phyloP scores from a whole-genome alignment of 2,113 vertebrate species.

The Crotalus helleri region DNA sequence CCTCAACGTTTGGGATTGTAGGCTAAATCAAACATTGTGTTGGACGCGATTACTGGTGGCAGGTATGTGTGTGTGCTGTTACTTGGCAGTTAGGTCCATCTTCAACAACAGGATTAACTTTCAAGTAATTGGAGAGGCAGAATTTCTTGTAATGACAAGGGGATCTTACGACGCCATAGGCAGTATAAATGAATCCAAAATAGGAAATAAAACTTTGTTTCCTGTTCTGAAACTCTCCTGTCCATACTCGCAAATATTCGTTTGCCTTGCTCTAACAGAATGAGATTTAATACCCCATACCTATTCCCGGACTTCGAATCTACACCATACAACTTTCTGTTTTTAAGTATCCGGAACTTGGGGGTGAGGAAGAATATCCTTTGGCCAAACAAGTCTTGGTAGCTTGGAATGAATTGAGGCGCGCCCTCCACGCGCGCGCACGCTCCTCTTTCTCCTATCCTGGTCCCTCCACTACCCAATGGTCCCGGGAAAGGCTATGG shows the following conservation, averaged over 20 bases:
- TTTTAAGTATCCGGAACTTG: background rate
- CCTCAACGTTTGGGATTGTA: background rate
- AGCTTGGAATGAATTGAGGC: constrained; percentile 67
- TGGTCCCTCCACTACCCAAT: constrained; percentile 59
- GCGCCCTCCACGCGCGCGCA: background rate
- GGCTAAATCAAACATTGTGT: no score
- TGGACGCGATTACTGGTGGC: background rate
- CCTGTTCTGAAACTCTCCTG: no score
- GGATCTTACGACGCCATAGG: no score
- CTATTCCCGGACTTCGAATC: background rate
- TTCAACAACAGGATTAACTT: background rate
- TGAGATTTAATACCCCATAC: background rate
- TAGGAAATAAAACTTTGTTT: background rate
- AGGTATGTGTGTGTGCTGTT: background rate
- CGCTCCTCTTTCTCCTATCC: constrained; percentile 5
- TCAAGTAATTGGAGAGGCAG: background rate
- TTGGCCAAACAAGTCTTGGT: constrained; percentile 65
- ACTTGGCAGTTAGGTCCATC: background rate
- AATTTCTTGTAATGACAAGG: background rate
- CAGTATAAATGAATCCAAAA: background rate
- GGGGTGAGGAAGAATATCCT: constrained; percentile 68
- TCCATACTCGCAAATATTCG: background rate
- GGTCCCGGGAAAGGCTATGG: constrained; percentile 75
- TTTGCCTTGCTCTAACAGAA: background rate
- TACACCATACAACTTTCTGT: background rate